These are phyloP conservation scores for Pogonognathellus flavescens DNA, from an alignment of 1,140 invertebrate species.

Conservation along the genomic window DNA sequence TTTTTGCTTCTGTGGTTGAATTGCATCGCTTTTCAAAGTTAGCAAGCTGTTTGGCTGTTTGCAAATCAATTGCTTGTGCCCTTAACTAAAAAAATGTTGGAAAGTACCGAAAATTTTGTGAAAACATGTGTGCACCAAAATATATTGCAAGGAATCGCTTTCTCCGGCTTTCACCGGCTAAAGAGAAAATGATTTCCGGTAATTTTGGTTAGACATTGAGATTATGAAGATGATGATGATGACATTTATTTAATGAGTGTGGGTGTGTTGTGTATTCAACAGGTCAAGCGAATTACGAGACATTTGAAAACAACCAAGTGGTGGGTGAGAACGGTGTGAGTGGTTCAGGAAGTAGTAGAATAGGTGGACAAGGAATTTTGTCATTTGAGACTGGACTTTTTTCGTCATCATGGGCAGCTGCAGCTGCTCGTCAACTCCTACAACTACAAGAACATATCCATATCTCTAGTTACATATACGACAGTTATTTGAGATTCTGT, in stretches of 20 bases:
- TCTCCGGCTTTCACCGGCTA: no score
- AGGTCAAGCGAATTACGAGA: constrained; percentile 61
- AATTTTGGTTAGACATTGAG: no score
- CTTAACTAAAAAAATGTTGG: no score
- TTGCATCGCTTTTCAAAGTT: no score
- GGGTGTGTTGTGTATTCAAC: constrained; percentile 3
- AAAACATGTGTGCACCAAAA: no score
- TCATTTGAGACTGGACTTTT: constrained; percentile 13
- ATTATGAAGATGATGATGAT: no score
- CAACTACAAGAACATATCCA: constrained; percentile 50
- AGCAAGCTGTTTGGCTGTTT: no score
- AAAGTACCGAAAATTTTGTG: no score
- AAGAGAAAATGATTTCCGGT: no score
- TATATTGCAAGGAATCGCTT: no score
- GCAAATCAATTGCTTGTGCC: no score
- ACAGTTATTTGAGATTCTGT: constrained; percentile 48
- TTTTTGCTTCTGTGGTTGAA: no score
- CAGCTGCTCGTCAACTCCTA: not conserved
- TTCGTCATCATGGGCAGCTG: not conserved
- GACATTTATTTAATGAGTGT: not conserved
- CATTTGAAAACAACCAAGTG: constrained; percentile 53
- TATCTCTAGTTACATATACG: constrained; percentile 31
- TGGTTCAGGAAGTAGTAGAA: not conserved
- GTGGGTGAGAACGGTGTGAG: constrained; percentile 14
- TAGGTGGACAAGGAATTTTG: constrained; percentile 15